Conservation (phyloP, 2,888 invertebrate genomes). For the Agrenia bidenticulata region DNA sequence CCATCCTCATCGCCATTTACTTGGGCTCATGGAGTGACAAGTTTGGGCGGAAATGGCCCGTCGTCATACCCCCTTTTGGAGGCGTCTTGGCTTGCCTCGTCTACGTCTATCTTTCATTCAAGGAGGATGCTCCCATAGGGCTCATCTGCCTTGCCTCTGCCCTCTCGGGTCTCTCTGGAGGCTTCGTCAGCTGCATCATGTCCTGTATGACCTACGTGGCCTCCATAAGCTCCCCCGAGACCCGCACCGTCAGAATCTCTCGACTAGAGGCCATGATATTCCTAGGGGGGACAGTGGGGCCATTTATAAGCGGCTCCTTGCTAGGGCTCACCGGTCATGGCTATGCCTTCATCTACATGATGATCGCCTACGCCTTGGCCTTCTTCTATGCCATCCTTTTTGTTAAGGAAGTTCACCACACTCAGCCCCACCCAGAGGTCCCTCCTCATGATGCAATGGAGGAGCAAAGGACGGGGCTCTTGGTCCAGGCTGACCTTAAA, state of each 20-base stretch:
- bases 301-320: constrained; percentile 56
- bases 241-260: constrained; percentile 57
- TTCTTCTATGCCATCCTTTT: constrained; percentile 55
- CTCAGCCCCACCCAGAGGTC: background rate
- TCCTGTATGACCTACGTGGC: constrained; percentile 56
- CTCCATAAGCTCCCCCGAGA: constrained; percentile 54
- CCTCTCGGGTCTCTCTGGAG: constrained; percentile 57
- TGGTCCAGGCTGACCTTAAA: background rate
- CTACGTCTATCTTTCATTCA: constrained; percentile 55
- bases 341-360: constrained; percentile 56
- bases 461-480: background rate
- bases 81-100: constrained; percentile 54
- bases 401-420: constrained; percentile 51
- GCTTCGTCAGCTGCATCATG: constrained; percentile 57
- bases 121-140: constrained; percentile 53
- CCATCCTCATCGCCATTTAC: constrained; percentile 54
- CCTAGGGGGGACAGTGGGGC: constrained; percentile 57
- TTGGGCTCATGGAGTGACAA: constrained; percentile 55
- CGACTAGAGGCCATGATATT: constrained; percentile 58
- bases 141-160: constrained; percentile 56
- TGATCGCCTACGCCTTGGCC: constrained; percentile 54
- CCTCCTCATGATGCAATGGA: background rate
- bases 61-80: constrained; percentile 57
- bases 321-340: constrained; percentile 55
- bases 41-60: constrained; percentile 57